Percentiles rank a stretch among this genome's conserved stretches.
Conservation (phyloP, 2,797 vertebrate species). For the Cossypha polioptera region DNA sequence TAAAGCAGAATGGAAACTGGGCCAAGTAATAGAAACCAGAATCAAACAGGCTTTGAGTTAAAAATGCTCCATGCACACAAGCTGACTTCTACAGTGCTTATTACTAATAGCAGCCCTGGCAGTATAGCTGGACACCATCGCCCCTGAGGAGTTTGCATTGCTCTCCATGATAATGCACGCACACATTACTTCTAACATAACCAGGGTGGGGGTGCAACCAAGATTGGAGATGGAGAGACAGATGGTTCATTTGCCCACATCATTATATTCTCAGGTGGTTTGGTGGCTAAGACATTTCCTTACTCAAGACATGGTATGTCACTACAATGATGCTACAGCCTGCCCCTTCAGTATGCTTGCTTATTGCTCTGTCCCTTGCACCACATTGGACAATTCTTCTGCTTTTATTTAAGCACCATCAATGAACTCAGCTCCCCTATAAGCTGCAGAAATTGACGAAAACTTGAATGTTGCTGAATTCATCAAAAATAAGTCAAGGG, state of each 20-base stretch:
- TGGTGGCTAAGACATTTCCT: not conserved
- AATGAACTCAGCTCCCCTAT: not conserved
- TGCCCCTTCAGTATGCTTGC: not conserved
- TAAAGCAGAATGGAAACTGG: slow-evolving; percentile 17
- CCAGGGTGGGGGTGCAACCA: not conserved
- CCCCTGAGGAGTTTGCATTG: not conserved
- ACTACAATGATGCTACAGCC: not conserved
- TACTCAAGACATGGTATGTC: not conserved
- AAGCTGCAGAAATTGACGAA: not conserved
- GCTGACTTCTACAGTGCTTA: not conserved
- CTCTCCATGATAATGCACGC: not conserved
- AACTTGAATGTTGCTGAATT: not conserved
- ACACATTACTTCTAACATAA: not conserved
- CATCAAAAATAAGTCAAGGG: not conserved
- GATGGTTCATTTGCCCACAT: not conserved
- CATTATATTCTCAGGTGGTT: not conserved
- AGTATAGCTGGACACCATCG: accelerated
- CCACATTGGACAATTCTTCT: not conserved
- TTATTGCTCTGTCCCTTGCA: not conserved
- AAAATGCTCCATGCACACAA: not conserved
- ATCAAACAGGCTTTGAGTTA: not conserved
- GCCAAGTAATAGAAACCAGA: not conserved
- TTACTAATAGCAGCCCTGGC: not conserved
- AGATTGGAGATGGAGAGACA: not conserved
- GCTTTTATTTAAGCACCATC: not conserved